Conservation (phyloP, 1,140 invertebrate species). For the Bombus soroeensis region DNA sequence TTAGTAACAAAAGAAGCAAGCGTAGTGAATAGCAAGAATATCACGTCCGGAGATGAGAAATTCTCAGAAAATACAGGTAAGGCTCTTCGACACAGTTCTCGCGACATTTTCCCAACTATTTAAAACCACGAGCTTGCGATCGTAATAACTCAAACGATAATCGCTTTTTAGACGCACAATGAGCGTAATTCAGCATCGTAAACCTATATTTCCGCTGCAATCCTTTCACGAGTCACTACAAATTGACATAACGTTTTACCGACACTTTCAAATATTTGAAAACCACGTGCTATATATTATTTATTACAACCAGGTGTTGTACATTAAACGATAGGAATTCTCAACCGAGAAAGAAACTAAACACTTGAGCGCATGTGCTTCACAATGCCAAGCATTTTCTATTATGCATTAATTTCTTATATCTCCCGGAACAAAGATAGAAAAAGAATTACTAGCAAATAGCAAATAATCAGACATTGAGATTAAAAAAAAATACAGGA, state of each 20-base stretch:
- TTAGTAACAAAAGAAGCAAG: neutral
- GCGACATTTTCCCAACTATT: neutral
- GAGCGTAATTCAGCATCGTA: neutral
- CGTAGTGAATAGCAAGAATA: neutral
- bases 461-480: neutral
- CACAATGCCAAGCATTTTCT: neutral
- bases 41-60: neutral
- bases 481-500: neutral
- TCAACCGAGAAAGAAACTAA: neutral
- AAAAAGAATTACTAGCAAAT: neutral
- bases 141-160: neutral
- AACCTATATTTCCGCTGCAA: neutral
- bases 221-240: neutral
- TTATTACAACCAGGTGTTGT: too few relatives aligned
- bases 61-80: constrained; percentile 21
- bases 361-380: neutral
- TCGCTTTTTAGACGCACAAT: too few relatives aligned
- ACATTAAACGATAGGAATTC: neutral
- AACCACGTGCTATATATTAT: neutral
- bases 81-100: neutral
- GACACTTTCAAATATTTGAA: neutral
- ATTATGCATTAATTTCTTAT: neutral
- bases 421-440: neutral
- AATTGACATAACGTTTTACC: neutral
- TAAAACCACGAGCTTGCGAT: neutral